Percentiles rank a stretch among this genome's conserved stretches.
These are phyloP conservation scores for Parapsyche elsis DNA, from an alignment of 1,140 invertebrate species.

Conservation along the genomic window DNA sequence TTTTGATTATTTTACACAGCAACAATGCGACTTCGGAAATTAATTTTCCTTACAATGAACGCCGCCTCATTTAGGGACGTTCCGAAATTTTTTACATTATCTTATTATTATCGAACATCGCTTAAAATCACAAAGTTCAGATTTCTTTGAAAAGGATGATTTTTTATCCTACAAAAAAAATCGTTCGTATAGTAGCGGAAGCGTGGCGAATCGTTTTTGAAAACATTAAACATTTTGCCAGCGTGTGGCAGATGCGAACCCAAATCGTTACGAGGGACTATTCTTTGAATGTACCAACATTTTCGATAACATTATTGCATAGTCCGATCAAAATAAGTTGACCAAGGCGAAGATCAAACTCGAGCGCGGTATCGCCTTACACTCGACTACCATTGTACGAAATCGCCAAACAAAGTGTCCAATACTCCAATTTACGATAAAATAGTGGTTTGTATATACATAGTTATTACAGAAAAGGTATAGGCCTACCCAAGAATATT, in stretches of 20 bases:
- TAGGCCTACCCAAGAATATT: not conserved
- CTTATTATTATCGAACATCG: not conserved
- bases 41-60: not conserved
- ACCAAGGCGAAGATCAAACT: too few relatives aligned
- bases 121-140: conserved; percentile 9
- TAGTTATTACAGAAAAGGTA: not conserved
- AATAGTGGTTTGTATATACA: not conserved
- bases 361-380: not conserved
- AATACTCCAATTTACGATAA: not conserved
- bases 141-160: not conserved
- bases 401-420: not conserved
- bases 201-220: conserved; percentile 44
- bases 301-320: not conserved
- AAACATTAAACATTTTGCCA: conserved; percentile 24
- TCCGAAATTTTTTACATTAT: not conserved
- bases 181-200: conserved; percentile 17
- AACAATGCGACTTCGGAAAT: not conserved
- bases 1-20: not conserved
- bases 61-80: not conserved
- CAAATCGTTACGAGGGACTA: not conserved
- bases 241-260: conserved; percentile 45
- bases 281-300: not conserved
- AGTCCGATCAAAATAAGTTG: not conserved
- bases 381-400: not conserved
- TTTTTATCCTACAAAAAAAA: not conserved